Evolutionary conservation across 2,113 vertebrate genomes (phyloP).

Genomic region (Planiliza haematocheilus): DNA sequence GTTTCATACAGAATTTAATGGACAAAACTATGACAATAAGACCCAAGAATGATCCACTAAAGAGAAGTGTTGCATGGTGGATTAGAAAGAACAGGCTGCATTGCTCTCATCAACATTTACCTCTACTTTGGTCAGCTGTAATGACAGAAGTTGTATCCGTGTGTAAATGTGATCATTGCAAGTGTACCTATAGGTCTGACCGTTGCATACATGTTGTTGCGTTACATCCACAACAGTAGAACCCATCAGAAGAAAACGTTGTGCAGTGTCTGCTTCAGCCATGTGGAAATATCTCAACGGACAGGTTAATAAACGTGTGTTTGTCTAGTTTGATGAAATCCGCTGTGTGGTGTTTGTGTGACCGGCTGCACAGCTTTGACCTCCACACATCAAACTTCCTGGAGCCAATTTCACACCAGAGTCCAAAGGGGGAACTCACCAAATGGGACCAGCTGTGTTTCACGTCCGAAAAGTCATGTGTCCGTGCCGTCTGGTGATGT

Average conservation of each 20-base stretch:
- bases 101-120: not conserved
- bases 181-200: conserved; percentile 8
- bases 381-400: conserved; percentile 53
- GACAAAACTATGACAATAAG: not conserved
- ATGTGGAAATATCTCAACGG: conserved; percentile 34
- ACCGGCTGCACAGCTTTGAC: conserved; percentile 41
- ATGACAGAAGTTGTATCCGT: conserved; percentile 10
- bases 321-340: conserved; percentile 28
- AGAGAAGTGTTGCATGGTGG: not conserved
- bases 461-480: conserved; percentile 39
- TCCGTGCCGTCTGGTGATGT: conserved; percentile 43
- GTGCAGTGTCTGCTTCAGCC: conserved; percentile 33
- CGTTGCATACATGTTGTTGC: conserved; percentile 5
- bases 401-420: conserved; percentile 64
- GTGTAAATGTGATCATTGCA: not conserved
- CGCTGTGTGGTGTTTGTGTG: conserved; percentile 15
- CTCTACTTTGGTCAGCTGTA: conserved; percentile 20
- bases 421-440: conserved; percentile 40
- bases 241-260: conserved; percentile 11
- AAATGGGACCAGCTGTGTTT: conserved; percentile 55
- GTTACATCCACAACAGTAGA: not conserved
- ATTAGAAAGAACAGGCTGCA: not conserved
- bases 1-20: not conserved
- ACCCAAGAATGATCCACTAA: not conserved
- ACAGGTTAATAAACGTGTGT: conserved; percentile 51